Evolutionary conservation across 2,113 vertebrate species (phyloP).

Genomic region (Accipiter virgatus): DNA sequence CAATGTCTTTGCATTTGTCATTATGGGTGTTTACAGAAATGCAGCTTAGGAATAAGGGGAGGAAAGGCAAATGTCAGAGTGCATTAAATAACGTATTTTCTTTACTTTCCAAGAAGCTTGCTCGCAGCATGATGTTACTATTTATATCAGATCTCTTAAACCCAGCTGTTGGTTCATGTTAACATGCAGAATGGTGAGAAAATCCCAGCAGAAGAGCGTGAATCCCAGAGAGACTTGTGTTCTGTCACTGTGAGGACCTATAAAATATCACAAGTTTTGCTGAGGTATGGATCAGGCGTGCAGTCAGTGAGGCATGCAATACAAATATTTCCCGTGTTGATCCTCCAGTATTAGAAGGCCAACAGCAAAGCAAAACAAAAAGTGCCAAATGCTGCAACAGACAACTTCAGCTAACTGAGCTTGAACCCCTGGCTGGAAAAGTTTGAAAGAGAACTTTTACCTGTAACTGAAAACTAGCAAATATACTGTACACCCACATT

Average conservation of each 20-base stretch:
- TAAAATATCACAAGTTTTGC: constrained; percentile 41
- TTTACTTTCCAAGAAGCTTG: constrained; percentile 53
- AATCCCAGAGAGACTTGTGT: constrained; percentile 60
- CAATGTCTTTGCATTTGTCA: neutral
- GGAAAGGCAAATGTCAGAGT: constrained; percentile 53
- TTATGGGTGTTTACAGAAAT: constrained; percentile 43
- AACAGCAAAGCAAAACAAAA: neutral
- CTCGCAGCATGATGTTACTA: constrained; percentile 62
- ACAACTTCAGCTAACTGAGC: neutral
- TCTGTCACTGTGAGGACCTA: constrained; percentile 56
- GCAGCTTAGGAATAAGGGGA: constrained; percentile 30
- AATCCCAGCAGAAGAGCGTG: constrained; percentile 65
- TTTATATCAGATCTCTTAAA: constrained; percentile 71
- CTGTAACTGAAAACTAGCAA: constrained; percentile 28
- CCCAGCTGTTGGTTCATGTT: constrained; percentile 77
- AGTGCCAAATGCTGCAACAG: neutral
- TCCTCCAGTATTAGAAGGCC: neutral
- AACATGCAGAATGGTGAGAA: constrained; percentile 70
- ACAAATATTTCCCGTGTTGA: neutral
- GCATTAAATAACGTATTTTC: constrained; percentile 45
- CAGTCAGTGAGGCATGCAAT: neutral
- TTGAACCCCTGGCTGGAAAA: neutral
- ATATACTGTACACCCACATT: constrained; percentile 25
- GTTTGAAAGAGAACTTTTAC: constrained; percentile 15
- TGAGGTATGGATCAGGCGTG: neutral